Evolutionary conservation across 2,888 invertebrate genomes (phyloP).

Genomic region (Drosophila neotestacea): DNA sequence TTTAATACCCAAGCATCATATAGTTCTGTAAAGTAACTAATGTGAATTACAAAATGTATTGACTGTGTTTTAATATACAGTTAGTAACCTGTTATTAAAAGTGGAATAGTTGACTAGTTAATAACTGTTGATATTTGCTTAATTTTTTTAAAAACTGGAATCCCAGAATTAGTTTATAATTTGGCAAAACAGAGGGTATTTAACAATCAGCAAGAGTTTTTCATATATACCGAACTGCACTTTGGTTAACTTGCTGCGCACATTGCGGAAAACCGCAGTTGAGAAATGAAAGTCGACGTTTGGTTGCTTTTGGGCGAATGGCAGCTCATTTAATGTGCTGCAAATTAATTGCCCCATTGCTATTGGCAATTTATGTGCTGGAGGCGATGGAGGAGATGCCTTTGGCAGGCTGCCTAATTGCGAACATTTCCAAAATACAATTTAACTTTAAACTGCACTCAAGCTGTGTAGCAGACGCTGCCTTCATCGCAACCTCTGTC

Average conservation of each 20-base stretch:
- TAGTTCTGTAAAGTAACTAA: no score
- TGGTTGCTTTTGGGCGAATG: constrained; percentile 46
- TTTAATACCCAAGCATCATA: no score
- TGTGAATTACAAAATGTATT: no score
- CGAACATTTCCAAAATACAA: constrained; percentile 81
- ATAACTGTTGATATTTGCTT: no score
- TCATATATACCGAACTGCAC: constrained; percentile 1
- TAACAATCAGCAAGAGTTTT: neutral
- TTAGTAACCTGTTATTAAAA: no score
- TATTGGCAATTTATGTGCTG: constrained; percentile 69
- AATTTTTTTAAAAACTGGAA: no score
- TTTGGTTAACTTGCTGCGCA: constrained; percentile 12
- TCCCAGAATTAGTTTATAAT: no score
- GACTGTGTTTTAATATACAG: no score
- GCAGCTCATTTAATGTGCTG: constrained; percentile 77
- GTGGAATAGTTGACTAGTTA: no score
- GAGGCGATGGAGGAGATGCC: constrained; percentile 53
- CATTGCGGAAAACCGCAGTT: constrained; percentile 14
- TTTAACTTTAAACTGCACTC: constrained; percentile 83
- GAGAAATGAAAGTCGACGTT: constrained; percentile 35
- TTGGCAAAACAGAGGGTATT: neutral
- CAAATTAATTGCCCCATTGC: constrained; percentile 78
- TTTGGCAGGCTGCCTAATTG: constrained; percentile 81
- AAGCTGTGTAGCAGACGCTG: constrained; percentile 57
- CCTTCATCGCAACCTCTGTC: neutral